Conservation (phyloP, 2,797 vertebrate species). For the Micropoecilia bifurca region DNA sequence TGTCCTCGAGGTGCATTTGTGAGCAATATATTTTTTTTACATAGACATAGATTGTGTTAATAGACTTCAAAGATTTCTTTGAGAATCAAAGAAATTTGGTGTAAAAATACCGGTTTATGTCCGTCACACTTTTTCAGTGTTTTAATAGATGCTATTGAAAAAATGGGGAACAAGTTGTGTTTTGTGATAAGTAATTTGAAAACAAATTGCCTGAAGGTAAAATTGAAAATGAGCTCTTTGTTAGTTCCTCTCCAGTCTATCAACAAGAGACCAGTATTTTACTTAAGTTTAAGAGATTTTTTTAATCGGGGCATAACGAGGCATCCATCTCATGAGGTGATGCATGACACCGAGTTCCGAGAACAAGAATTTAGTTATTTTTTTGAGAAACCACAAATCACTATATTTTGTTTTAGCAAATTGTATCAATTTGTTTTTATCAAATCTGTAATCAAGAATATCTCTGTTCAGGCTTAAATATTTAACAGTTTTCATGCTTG, state of each 20-base stretch:
- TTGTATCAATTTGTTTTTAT: background rate
- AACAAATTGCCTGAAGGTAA: background rate
- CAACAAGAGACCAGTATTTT: background rate
- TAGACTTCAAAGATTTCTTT: background rate
- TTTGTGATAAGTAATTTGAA: constrained; percentile 1
- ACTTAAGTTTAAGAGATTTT: background rate
- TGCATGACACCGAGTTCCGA: background rate
- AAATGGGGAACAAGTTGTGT: background rate
- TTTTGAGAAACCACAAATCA: background rate
- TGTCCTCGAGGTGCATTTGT: background rate
- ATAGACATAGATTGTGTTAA: background rate
- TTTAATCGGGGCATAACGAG: background rate
- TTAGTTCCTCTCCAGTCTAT: background rate
- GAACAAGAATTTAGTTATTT: background rate
- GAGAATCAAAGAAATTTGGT: background rate
- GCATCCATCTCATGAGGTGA: background rate
- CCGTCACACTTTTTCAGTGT: background rate
- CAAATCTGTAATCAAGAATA: background rate
- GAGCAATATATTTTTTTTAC: background rate
- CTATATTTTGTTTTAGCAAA: background rate
- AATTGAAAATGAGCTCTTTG: background rate
- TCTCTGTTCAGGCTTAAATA: background rate
- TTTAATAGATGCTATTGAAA: background rate
- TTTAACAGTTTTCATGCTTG: background rate
- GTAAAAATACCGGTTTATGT: background rate